Evolutionary conservation across 2,888 invertebrate genomes (phyloP).

Genomic region (Phorcus lineatus): DNA sequence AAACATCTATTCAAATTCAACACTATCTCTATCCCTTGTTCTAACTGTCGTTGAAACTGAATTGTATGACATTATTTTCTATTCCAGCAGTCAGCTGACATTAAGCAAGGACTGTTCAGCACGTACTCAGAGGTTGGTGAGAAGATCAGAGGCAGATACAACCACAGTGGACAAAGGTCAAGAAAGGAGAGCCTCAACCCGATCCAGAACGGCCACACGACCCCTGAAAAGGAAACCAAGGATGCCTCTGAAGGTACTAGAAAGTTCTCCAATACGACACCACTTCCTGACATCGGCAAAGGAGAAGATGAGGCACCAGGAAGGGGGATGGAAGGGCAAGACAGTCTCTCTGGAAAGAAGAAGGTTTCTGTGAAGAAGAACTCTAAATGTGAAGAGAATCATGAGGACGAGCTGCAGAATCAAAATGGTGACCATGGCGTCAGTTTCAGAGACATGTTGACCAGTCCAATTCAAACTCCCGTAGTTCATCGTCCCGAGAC

Average conservation of each 20-base stretch:
- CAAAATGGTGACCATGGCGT: conserved; percentile 21
- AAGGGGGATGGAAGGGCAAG: background rate
- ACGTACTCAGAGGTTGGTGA: conserved; percentile 62
- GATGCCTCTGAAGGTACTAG: conserved; percentile 4
- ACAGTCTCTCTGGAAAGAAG: background rate
- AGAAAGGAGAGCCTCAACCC: background rate
- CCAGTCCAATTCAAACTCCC: conserved; percentile 66
- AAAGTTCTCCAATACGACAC: conserved; percentile 17
- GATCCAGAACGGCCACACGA: background rate
- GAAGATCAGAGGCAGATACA: conserved; percentile 33
- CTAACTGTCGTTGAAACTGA: background rate
- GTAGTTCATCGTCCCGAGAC: conserved; percentile 58
- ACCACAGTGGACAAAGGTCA: background rate
- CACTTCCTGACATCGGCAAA: conserved; percentile 29
- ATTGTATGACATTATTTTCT: background rate
- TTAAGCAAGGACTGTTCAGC: conserved; percentile 44
- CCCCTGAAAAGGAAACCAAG: background rate
- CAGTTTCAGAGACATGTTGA: conserved; percentile 48
- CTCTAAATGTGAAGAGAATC: background rate
- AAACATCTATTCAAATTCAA: no score
- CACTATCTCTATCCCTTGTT: no score
- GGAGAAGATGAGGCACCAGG: background rate
- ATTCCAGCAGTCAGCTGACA: conserved; percentile 18
- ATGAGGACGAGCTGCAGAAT: background rate
- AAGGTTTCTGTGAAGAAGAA: conserved; percentile 23